Base-by-base conservation (phyloP, 2,888 invertebrate genomes). In the Agrochola lychnidis region DNA sequence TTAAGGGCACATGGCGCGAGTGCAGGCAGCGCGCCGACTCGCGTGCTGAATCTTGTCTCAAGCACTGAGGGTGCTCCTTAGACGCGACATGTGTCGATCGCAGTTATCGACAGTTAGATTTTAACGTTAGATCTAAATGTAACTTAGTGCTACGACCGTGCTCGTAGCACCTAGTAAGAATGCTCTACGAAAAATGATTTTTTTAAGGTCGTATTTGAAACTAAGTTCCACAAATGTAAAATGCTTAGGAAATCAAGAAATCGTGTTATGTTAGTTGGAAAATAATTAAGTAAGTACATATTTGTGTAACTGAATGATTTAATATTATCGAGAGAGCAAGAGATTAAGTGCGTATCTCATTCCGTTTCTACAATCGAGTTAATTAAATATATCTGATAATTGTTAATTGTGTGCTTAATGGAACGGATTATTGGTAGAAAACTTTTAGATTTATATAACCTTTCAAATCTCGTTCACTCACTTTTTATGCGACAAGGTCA, bases 1-100 rank as follows among this genome's bases (percentile, higher is more conserved):
- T 96, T 96, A 96, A 94, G 19, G 93, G 93, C 95, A 95, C 95
- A 95, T 95, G 95, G 94, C 94, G 93, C 91, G 91, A 88, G 87
- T 88, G 90, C 86, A 90, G 81, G 82, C 83, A 81, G 63, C 87
- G 88, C 87, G 89, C 80, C 83, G 85, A 81, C 90, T 91, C 92
- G 93, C 92, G 91, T 91, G 91, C 92, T 91, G 93, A 94, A 94
- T 95, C 96, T 94, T 95, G 93, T 91, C 94, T 92, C 90, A 91
- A 92, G 62, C 91, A 92, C 92, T 92, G 90, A 93, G 95, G 95
- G 94, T 92, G 93, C 90, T 76, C 84, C 78, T 87, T 87, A 89
- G 93, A 89, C 82, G 85, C 78, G 87, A 70, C 70, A 25, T 30
- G 40, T 56, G 51, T 84, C 82, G 82, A 86, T 77, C 76, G 5